Percentiles rank a stretch among this genome's conserved stretches.
phyloP scores from a whole-genome alignment of 1,140 invertebrate genomes.

The Lepidurus couesii region DNA sequence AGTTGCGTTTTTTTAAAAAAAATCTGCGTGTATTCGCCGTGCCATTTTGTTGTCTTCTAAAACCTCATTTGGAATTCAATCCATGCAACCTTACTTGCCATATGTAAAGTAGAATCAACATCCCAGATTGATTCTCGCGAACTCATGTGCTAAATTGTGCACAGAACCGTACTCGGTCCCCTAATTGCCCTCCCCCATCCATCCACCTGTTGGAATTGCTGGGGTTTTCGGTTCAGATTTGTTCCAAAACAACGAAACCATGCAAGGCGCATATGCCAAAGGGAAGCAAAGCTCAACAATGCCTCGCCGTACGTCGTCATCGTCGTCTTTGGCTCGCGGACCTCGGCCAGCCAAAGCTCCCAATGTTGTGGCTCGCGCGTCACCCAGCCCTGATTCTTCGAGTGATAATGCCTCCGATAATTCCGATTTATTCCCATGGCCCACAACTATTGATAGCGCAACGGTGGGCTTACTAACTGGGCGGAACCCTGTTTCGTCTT shows the following conservation, averaged over 20 bases:
- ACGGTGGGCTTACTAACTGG: not conserved
- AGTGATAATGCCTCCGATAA: slow-evolving; percentile 36
- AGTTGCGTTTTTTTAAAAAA: not conserved
- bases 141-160: slow-evolving; percentile 2
- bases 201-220: not conserved
- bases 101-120: no score
- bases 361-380: slow-evolving; percentile 30
- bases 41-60: not conserved
- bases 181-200: slow-evolving; percentile 20
- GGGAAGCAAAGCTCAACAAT: slow-evolving; percentile 25
- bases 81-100: no score
- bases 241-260: not conserved
- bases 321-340: slow-evolving; percentile 27
- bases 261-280: slow-evolving; percentile 20
- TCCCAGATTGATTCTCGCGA: not conserved
- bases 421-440: slow-evolving; percentile 35
- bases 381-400: slow-evolving; percentile 35
- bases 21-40: not conserved
- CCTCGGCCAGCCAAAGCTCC: slow-evolving; percentile 34
- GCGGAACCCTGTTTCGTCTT: not conserved
- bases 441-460: slow-evolving; percentile 28
- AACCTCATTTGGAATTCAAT: not conserved
- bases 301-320: slow-evolving; percentile 27
- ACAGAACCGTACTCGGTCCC: not conserved
- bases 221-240: not conserved